Conservation (phyloP, 2,113 vertebrate species). For the Epinephelus cyanopodus region DNA sequence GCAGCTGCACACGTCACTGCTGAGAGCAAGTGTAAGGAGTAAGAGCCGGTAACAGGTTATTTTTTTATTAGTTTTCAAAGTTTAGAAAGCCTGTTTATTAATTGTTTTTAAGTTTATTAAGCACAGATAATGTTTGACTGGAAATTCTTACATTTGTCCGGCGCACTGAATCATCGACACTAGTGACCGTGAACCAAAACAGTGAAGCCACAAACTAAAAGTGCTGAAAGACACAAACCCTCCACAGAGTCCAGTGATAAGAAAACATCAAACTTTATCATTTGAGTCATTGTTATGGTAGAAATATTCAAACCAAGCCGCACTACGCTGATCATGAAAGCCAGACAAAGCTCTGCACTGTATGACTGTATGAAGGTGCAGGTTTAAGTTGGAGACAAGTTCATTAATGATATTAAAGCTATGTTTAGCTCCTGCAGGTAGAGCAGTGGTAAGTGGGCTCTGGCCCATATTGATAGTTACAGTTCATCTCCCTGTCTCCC, state of each 20-base stretch:
- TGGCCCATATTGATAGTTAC: slow-evolving; percentile 58
- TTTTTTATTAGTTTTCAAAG: too few relatives aligned
- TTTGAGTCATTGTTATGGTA: background rate
- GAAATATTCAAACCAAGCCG: background rate
- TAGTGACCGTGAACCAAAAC: background rate
- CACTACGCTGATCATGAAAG: background rate
- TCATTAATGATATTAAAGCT: slow-evolving; percentile 47
- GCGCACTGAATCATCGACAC: too few relatives aligned
- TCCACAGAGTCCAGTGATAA: too few relatives aligned
- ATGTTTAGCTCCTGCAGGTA: slow-evolving; percentile 39
- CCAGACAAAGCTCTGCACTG: too few relatives aligned
- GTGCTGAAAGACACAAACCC: background rate
- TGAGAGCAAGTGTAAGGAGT: too few relatives aligned
- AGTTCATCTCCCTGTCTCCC: slow-evolving; percentile 62
- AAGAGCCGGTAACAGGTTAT: too few relatives aligned
- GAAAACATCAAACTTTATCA: background rate
- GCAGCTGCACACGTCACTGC: too few relatives aligned
- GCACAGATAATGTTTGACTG: too few relatives aligned
- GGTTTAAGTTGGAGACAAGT: slow-evolving; percentile 27
- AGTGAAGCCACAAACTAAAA: background rate
- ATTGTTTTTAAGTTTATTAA: too few relatives aligned
- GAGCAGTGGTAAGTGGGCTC: slow-evolving; percentile 38
- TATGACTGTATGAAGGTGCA: background rate
- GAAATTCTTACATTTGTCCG: too few relatives aligned
- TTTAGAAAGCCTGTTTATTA: too few relatives aligned